Conservation (phyloP, 2,797 vertebrate genomes). For the Eulemur mongoz region DNA sequence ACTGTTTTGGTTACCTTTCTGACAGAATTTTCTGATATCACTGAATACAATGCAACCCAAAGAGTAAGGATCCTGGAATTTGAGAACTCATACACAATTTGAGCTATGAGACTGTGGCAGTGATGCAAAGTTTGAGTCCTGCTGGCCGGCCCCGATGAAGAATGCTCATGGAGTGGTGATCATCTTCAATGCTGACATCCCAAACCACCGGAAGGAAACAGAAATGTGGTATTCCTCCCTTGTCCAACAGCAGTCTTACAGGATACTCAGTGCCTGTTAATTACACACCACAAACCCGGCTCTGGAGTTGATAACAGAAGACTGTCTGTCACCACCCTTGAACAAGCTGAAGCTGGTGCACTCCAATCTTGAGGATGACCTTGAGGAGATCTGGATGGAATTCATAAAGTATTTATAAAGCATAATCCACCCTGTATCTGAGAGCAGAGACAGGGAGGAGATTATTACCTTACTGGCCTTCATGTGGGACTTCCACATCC, state of each 20-base stretch:
- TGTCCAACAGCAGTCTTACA: constrained; percentile 91
- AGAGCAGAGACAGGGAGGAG: constrained; percentile 90
- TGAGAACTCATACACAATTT: constrained; percentile 90
- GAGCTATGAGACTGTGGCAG: constrained; percentile 98
- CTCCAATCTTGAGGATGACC: constrained; percentile 96
- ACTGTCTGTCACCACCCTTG: constrained; percentile 89
- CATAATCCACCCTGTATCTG: constrained; percentile 77
- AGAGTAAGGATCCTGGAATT: constrained; percentile 98
- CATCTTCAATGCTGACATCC: constrained; percentile 93
- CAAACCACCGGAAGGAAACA: constrained; percentile 93
- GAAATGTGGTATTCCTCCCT: constrained; percentile 95
- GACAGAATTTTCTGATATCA: constrained; percentile 90
- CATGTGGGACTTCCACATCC: too few species aligned
- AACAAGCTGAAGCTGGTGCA: constrained; percentile 91
- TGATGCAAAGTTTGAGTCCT: constrained; percentile 95
- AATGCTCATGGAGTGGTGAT: constrained; percentile 93
- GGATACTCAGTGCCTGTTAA: constrained; percentile 92
- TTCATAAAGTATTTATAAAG: constrained; percentile 92
- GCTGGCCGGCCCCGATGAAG: constrained; percentile 96
- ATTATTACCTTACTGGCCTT: constrained; percentile 88
- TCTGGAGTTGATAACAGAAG: constrained; percentile 82
- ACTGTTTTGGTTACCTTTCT: constrained; percentile 94
- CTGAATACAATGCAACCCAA: constrained; percentile 93
- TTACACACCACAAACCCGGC: constrained; percentile 97
- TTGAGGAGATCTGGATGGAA: constrained; percentile 92